Evolutionary conservation across 1,140 invertebrate genomes (phyloP), one percentile per base, ranked within the genome.

Genomic region (Yoshiicerus persimilis): DNA sequence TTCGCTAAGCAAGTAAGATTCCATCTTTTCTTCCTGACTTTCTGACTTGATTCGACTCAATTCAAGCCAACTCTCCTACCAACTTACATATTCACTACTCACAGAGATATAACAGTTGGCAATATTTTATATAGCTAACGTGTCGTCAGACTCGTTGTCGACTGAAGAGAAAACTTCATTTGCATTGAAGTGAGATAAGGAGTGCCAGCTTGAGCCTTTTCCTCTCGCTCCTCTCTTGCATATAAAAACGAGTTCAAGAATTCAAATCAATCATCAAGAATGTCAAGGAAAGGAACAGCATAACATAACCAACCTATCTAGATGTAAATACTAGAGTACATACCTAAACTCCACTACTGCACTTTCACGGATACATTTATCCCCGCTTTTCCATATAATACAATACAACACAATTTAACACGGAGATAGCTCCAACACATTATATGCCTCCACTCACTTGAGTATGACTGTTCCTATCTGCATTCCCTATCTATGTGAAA

Each of bases 261-360:
- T 84, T 84, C 83, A 84, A 84, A 84, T 84, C 83, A 84, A 84
- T 84, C 83, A 84, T 84, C 83, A 84, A 47, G 41, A 84, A 84
- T 84, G 83, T 84, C 83, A 84, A 27, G 41, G 41, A 56, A 23
- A 84, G 23, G 41, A 47, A 84, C 39, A 84, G 41, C 41, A 27
- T 30, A 16, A 27, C 41, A 23, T 47, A n/a, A n/a, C 20, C 47
- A 56, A 56, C 13, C 47, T n/a, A n/a, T n/a, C 47, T 56, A n/a
- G 47, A 56, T 56, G 47, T 56, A 56, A 56, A 56, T 56, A 56
- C 47, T 56, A 56, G 47, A 56, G 16, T 16, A n/a, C 47, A 13
- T 11, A 1, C 8, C 11, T 47, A 56, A 4, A 16, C 47, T 47
- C n/a, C n/a, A n/a, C n/a, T n/a, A n/a, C n/a, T n/a, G n/a, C n/a